Evolutionary conservation across 2,888 invertebrate genomes (phyloP).

Genomic region (Tiliacea citrago): DNA sequence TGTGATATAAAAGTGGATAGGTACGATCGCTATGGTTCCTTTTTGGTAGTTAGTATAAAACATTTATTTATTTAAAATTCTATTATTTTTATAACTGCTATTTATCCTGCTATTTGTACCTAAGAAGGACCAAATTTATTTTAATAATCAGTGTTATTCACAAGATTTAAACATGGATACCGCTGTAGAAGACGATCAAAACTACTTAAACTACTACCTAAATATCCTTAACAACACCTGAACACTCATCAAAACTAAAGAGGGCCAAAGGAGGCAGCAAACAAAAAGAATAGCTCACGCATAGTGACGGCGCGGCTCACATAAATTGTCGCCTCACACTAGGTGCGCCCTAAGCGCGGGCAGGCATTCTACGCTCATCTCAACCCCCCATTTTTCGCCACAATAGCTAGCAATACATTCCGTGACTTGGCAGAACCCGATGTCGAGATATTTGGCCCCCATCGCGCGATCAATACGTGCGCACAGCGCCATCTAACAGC

Average conservation of each 20-base stretch:
- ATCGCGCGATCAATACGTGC: constrained; percentile 88
- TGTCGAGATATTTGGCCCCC: constrained; percentile 85
- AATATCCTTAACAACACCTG: background rate
- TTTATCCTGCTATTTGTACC: background rate
- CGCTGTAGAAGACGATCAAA: background rate
- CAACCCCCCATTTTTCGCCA: constrained; percentile 89
- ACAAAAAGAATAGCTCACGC: constrained; percentile 50
- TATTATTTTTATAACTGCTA: background rate
- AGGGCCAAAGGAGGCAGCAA: constrained; percentile 25
- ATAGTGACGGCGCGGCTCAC: constrained; percentile 37
- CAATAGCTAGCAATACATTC: constrained; percentile 90
- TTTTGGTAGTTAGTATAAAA: background rate
- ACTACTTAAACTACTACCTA: background rate
- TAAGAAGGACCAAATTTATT: background rate
- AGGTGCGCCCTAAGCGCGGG: constrained; percentile 74
- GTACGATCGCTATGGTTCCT: background rate
- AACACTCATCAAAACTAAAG: constrained; percentile 22
- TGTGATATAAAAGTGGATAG: constrained; percentile 24
- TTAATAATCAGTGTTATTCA: background rate
- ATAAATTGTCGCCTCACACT: constrained; percentile 65
- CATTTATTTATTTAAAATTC: background rate
- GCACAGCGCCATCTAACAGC: constrained; percentile 88
- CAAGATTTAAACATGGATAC: background rate
- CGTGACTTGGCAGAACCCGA: constrained; percentile 90
- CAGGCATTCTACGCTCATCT: constrained; percentile 79